Evolutionary conservation across 2,113 vertebrate species (phyloP).

Genomic region (Pollimyrus isidori): DNA sequence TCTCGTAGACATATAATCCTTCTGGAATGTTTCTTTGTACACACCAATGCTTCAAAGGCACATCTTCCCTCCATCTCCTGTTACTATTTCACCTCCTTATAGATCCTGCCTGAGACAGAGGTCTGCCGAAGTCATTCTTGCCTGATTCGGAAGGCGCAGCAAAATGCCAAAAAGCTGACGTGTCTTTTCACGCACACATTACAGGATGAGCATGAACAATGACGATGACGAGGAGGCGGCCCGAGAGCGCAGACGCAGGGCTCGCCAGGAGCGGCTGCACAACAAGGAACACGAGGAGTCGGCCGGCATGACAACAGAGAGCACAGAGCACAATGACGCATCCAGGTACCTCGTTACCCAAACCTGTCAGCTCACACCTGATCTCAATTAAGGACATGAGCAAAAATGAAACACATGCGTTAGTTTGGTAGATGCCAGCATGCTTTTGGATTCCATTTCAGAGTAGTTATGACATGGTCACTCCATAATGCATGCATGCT

Average conservation of each 20-base stretch:
- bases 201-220: slow-evolving; percentile 73
- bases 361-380: not conserved
- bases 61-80: not conserved
- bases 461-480: not conserved
- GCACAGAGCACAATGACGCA: slow-evolving; percentile 67
- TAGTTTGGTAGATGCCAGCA: not conserved
- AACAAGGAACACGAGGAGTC: slow-evolving; percentile 66
- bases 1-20: not conserved
- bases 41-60: not conserved
- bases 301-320: slow-evolving; percentile 58
- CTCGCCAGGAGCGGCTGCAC: slow-evolving; percentile 81
- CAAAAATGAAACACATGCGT: not conserved
- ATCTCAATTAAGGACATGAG: not conserved
- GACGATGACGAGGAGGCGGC: slow-evolving; percentile 86
- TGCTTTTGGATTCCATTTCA: not conserved
- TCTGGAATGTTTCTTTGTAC: not conserved
- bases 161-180: not conserved
- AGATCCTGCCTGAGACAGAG: not conserved
- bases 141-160: not conserved
- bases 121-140: not conserved
- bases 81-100: not conserved
- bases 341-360: slow-evolving; percentile 68
- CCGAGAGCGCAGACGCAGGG: slow-evolving; percentile 82
- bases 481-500: slow-evolving; percentile 25
- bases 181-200: not conserved